phyloP scores from a whole-genome alignment of 2,113 vertebrate species.

The Megaceryle maxima region DNA sequence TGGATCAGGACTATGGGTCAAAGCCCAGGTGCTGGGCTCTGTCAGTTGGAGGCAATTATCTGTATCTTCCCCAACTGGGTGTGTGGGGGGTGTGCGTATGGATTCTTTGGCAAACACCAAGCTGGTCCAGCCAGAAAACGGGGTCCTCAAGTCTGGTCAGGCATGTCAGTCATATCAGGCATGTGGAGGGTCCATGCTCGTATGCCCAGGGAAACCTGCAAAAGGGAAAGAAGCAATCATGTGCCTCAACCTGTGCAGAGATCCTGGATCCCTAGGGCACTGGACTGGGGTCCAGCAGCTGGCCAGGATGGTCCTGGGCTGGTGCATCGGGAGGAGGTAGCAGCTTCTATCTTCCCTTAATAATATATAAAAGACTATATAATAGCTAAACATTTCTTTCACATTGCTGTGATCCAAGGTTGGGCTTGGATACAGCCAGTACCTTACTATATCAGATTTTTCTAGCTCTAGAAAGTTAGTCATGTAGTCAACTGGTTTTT shows the following conservation, averaged over 20 bases:
- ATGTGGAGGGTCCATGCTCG: neutral
- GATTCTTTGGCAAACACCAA: fast-evolving
- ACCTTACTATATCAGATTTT: neutral
- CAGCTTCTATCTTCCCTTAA: neutral
- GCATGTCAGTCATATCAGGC: no score
- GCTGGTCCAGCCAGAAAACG: fast-evolving
- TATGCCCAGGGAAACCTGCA: neutral
- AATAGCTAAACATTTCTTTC: no score
- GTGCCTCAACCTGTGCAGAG: neutral
- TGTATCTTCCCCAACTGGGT: neutral
- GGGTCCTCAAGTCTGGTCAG: no score
- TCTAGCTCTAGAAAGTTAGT: neutral
- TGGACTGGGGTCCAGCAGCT: fast-evolving
- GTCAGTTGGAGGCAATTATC: fast-evolving
- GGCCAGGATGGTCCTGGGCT: neutral
- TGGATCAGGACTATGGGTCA: neutral
- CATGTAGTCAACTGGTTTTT: neutral
- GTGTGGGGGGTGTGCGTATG: fast-evolving
- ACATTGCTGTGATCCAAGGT: no score
- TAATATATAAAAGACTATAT: neutral
- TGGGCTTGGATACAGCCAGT: neutral
- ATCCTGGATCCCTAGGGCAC: fast-evolving
- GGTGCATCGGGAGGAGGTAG: neutral
- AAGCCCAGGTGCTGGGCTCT: neutral
- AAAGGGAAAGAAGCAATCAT: fast-evolving